Percentiles rank a stretch among this genome's conserved stretches.
These are phyloP conservation scores for Sthenelais limicola DNA, from an alignment of 2,888 invertebrate genomes.

Conservation along the genomic window DNA sequence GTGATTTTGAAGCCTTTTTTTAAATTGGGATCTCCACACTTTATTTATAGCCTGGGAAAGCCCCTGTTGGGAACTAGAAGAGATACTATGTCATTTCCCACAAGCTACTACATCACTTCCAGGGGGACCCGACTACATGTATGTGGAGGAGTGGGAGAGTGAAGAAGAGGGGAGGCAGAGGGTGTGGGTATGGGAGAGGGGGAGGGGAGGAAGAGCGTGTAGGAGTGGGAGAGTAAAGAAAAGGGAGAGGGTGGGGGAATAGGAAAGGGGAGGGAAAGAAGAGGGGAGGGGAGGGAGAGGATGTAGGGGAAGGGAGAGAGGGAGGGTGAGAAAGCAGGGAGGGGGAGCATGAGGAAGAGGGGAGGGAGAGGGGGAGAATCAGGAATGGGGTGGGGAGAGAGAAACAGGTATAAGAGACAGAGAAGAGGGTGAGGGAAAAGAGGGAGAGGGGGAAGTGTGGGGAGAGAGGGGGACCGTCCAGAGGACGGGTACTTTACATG, in stretches of 20 bases:
- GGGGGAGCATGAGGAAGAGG: background rate
- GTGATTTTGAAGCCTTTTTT: too few species aligned
- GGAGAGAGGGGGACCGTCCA: too few species aligned
- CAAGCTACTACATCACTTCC: too few species aligned
- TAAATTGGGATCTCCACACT: too few species aligned
- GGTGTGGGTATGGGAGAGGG: background rate
- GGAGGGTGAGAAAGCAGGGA: background rate
- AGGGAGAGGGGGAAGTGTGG: too few species aligned
- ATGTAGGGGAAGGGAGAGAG: slow-evolving; percentile 6
- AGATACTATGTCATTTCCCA: too few species aligned
- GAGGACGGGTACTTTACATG: too few species aligned
- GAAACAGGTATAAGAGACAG: background rate
- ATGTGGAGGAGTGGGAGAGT: background rate
- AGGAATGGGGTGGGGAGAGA: background rate
- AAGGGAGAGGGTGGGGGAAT: background rate
- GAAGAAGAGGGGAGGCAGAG: background rate
- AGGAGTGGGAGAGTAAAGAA: background rate
- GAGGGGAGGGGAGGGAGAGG: background rate
- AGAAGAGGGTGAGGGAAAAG: background rate
- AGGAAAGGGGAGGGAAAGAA: background rate
- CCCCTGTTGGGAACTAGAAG: too few species aligned
- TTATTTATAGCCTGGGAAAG: too few species aligned
- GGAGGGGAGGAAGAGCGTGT: background rate
- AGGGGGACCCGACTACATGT: too few species aligned
- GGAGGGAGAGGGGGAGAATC: background rate